Conservation (phyloP, 2,113 vertebrate genomes). For the Noctilio leporinus region DNA sequence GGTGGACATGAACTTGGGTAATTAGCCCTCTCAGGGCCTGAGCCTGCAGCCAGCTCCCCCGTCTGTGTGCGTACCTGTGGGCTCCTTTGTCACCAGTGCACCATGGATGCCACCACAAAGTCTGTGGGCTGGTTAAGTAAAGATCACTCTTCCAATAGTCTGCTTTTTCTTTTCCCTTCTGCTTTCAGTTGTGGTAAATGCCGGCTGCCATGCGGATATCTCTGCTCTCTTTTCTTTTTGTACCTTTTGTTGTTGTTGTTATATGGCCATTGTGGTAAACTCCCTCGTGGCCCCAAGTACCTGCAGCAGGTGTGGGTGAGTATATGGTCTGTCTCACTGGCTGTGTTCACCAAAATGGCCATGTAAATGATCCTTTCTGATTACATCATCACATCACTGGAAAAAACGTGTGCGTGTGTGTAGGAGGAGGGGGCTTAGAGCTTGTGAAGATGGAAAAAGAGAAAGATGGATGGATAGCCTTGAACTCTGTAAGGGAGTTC, state of each 20-base stretch:
- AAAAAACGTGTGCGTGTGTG: accelerated
- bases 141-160: slow-evolving; percentile 2
- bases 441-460: background rate
- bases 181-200: background rate
- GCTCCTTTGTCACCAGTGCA: slow-evolving; percentile 8
- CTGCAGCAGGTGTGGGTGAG: background rate
- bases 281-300: background rate
- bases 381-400: background rate
- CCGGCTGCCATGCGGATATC: background rate
- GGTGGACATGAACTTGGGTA: slow-evolving; percentile 6
- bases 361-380: background rate
- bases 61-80: background rate
- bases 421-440: background rate
- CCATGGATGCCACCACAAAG: slow-evolving; percentile 44
- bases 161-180: background rate
- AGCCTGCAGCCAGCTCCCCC: background rate
- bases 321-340: background rate
- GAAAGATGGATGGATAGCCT: background rate
- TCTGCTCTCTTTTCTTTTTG: background rate
- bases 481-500: background rate
- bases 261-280: background rate
- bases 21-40: background rate
- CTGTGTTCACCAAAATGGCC: background rate
- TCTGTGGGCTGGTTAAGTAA: slow-evolving; percentile 37
- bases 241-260: accelerated